These are phyloP conservation scores for Otolemur garnettii DNA, from an alignment of 2,113 vertebrate genomes.

Conservation along the genomic window DNA sequence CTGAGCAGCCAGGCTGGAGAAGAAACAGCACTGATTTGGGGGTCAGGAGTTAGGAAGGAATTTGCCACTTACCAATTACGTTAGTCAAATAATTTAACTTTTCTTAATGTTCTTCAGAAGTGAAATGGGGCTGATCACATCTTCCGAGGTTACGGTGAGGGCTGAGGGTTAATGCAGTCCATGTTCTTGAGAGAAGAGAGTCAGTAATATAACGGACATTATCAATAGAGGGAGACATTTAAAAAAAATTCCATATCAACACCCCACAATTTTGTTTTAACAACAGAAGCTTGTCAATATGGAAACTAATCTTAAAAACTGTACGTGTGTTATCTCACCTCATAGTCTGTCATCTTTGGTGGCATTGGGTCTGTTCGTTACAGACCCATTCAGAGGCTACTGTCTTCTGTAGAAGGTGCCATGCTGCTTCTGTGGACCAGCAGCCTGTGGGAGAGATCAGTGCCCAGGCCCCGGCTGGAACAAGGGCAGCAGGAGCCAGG, in stretches of 20 bases:
- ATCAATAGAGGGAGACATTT: not conserved
- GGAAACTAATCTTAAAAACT: not conserved
- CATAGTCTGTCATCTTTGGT: not conserved
- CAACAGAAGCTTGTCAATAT: not conserved
- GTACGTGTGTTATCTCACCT: not conserved
- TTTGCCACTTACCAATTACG: not conserved
- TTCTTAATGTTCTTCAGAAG: not conserved
- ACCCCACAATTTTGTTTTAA: not conserved
- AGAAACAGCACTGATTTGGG: conserved; percentile 8
- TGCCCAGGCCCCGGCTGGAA: not conserved
- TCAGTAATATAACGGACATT: not conserved
- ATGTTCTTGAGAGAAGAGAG: not conserved
- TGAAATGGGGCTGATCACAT: not conserved
- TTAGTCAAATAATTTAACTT: conserved; percentile 12
- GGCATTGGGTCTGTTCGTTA: not conserved
- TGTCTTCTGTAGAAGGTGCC: not conserved
- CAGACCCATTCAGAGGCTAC: not conserved
- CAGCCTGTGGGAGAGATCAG: not conserved
- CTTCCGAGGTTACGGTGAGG: not conserved
- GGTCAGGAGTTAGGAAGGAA: not conserved
- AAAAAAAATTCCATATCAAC: not conserved
- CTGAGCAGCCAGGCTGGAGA: not conserved
- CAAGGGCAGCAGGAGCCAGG: not conserved
- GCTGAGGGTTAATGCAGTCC: not conserved
- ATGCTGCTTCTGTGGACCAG: not conserved